Evolutionary conservation across 2,113 vertebrate species (phyloP).

Genomic region (Microtus oregoni): DNA sequence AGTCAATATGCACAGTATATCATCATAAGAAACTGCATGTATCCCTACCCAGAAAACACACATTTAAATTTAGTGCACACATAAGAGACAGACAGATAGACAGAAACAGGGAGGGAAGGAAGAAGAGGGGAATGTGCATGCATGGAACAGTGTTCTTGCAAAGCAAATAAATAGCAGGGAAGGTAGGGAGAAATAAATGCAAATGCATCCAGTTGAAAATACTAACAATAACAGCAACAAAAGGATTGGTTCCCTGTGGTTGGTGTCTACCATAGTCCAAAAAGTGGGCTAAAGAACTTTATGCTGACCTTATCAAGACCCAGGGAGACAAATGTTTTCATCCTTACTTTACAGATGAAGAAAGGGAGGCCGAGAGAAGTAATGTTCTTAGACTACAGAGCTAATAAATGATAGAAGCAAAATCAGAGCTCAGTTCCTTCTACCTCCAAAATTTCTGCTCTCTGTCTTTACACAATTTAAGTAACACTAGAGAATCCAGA

Average conservation of each 20-base stretch:
- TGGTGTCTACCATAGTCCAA: background rate
- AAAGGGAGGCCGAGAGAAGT: background rate
- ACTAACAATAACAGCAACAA: background rate
- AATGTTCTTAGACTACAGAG: background rate
- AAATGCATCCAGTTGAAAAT: background rate
- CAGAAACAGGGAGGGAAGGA: background rate
- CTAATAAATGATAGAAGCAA: background rate
- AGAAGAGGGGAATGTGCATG: background rate
- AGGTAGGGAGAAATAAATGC: background rate
- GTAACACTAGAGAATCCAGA: background rate
- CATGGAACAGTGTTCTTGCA: background rate
- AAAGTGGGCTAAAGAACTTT: background rate
- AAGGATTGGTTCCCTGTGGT: background rate
- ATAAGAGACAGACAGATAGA: background rate
- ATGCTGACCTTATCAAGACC: background rate
- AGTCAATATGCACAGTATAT: background rate
- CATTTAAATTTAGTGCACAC: background rate
- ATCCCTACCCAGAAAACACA: background rate
- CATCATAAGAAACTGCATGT: background rate
- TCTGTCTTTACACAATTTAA: background rate
- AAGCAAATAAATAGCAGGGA: background rate
- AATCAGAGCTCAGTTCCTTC: conserved; percentile 4
- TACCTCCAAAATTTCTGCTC: background rate
- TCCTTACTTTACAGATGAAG: background rate
- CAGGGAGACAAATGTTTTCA: background rate